Evolutionary conservation across 2,888 invertebrate species (phyloP).

Genomic region (Apamea crenata): DNA sequence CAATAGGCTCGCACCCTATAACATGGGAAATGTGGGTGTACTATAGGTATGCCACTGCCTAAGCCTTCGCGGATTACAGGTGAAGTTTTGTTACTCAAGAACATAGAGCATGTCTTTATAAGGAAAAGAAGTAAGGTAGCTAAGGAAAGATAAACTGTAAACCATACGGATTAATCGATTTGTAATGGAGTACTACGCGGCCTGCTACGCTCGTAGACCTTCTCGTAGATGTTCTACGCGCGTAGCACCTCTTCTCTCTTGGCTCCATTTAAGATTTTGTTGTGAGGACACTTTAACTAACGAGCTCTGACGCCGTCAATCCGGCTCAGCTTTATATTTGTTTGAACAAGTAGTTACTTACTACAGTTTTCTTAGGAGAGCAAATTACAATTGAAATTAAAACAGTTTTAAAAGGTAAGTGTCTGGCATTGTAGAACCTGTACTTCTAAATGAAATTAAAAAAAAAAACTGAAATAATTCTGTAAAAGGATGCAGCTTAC

Average conservation of each 20-base stretch:
- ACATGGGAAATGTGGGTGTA: not conserved
- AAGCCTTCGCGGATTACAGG: not conserved
- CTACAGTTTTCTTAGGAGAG: slow-evolving; percentile 17
- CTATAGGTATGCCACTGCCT: not conserved
- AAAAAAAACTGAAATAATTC: not conserved
- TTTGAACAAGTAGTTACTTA: slow-evolving; percentile 51
- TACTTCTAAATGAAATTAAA: not conserved
- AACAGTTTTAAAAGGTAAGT: not conserved
- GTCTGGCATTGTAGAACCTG: not conserved
- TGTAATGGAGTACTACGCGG: slow-evolving; percentile 12
- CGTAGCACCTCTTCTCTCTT: slow-evolving; percentile 54
- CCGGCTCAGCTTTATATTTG: slow-evolving; percentile 68
- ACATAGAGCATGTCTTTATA: not conserved
- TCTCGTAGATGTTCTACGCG: slow-evolving; percentile 39
- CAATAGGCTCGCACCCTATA: not conserved
- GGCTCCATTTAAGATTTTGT: slow-evolving; percentile 70
- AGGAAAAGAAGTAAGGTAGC: not conserved
- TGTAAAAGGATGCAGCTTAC: not conserved
- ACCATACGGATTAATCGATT: not conserved
- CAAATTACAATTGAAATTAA: slow-evolving; percentile 20
- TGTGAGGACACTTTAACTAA: slow-evolving; percentile 75
- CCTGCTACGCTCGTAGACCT: slow-evolving; percentile 55
- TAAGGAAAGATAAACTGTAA: not conserved
- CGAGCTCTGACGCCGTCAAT: slow-evolving; percentile 73
- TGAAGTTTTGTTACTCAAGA: not conserved